A percentile compares a stretch with the other conserved stretches of the same genome.
Conservation (phyloP, 1,140 invertebrate species). For the Drosophila malerkotliana region DNA sequence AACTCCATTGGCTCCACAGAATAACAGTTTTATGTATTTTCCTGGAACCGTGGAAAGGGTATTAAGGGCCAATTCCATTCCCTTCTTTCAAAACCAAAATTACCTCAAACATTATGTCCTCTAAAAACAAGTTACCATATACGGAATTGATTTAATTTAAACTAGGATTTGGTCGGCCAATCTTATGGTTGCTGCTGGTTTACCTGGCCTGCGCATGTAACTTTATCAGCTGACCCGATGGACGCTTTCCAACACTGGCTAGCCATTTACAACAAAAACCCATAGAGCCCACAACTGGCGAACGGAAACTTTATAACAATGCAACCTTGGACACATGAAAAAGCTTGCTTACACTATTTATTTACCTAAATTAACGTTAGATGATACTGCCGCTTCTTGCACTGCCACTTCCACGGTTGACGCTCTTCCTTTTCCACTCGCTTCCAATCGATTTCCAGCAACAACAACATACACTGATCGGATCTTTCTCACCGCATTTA, state of each 20-base stretch:
- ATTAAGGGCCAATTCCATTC: too few species aligned
- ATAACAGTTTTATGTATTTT: too few species aligned
- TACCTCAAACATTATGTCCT: not conserved
- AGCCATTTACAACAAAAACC: constrained; percentile 54
- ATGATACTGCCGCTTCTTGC: constrained; percentile 70
- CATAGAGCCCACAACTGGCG: not conserved
- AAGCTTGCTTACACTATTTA: not conserved
- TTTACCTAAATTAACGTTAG: constrained; percentile 79
- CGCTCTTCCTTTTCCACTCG: constrained; percentile 56
- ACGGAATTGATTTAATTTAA: not conserved
- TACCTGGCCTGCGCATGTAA: constrained; percentile 44
- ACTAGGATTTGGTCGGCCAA: not conserved
- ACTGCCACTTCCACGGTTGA: constrained; percentile 74
- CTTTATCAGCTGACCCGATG: constrained; percentile 63
- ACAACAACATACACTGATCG: constrained; percentile 79
- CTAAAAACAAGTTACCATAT: not conserved
- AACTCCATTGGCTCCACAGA: too few species aligned
- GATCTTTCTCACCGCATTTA: constrained; percentile 81
- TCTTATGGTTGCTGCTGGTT: constrained; percentile 16
- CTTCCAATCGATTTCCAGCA: constrained; percentile 60
- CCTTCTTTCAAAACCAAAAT: not conserved
- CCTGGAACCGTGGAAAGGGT: too few species aligned
- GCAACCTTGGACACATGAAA: constrained; percentile 42
- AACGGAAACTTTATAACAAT: constrained; percentile 22
- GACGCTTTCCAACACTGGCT: constrained; percentile 50